Evolutionary conservation across 1,140 invertebrate genomes (phyloP).

Genomic region (Tetramorium simillimum): DNA sequence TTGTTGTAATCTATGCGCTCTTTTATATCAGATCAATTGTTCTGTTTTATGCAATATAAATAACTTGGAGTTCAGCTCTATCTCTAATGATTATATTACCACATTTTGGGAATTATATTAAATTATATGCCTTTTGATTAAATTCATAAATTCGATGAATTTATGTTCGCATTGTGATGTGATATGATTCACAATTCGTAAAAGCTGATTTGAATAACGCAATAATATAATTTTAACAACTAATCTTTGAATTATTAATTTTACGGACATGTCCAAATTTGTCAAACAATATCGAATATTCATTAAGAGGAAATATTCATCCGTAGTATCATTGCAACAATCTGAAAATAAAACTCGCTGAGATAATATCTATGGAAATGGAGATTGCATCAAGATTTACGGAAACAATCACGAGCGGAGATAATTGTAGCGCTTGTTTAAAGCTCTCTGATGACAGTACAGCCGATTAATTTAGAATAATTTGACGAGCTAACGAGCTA

Average conservation of each 20-base stretch:
- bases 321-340: not conserved
- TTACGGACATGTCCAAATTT: not conserved
- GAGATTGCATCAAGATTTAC: conserved; percentile 55
- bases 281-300: not conserved
- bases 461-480: conserved; percentile 36
- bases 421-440: conserved; percentile 20
- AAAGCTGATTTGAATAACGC: not conserved
- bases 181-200: not conserved
- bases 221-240: not conserved
- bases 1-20: not conserved
- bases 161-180: not conserved
- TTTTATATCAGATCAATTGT: not conserved
- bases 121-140: not conserved
- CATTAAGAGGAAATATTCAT: not conserved
- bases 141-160: conserved; percentile 1
- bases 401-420: conserved; percentile 21
- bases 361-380: not conserved
- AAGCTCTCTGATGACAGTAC: conserved; percentile 7
- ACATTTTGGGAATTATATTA: conserved; percentile 23
- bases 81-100: not conserved
- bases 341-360: not conserved
- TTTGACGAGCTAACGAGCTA: not conserved
- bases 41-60: not conserved
- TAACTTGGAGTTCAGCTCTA: not conserved
- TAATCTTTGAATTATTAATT: not conserved